Evolutionary conservation across 2,888 invertebrate species (phyloP).

Genomic region (Xestia xanthographa): DNA sequence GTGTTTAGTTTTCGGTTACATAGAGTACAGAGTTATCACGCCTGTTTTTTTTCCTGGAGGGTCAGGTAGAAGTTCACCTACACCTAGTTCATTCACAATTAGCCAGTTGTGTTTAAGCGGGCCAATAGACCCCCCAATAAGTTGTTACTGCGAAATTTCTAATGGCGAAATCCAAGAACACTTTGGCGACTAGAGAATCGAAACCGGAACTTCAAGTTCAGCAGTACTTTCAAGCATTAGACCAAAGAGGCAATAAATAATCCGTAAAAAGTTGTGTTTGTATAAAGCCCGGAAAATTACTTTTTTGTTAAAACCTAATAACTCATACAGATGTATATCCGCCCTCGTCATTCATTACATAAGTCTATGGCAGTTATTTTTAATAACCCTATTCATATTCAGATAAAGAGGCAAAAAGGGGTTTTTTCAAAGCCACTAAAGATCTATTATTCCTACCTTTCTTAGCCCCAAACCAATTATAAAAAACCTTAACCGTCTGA

Average conservation of each 20-base stretch:
- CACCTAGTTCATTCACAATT: background rate
- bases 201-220: background rate
- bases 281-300: background rate
- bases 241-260: background rate
- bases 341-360: slow-evolving; percentile 1
- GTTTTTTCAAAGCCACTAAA: slow-evolving; percentile 13
- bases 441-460: slow-evolving; percentile 30
- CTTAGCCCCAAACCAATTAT: slow-evolving; percentile 35
- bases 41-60: background rate
- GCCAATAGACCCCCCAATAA: background rate
- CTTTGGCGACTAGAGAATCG: background rate
- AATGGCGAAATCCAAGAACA: background rate
- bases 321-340: background rate
- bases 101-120: background rate
- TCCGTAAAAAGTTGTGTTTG: background rate
- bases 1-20: background rate
- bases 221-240: background rate
- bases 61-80: background rate
- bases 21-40: background rate
- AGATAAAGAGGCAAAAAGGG: background rate
- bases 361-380: slow-evolving; percentile 26
- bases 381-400: slow-evolving; percentile 32
- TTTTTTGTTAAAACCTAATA: background rate
- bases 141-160: background rate
- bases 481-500: slow-evolving; percentile 19